Evolutionary conservation across 2,113 vertebrate species (phyloP), one percentile per base, ranked within the genome.

Genomic region (Vulpes vulpes): DNA sequence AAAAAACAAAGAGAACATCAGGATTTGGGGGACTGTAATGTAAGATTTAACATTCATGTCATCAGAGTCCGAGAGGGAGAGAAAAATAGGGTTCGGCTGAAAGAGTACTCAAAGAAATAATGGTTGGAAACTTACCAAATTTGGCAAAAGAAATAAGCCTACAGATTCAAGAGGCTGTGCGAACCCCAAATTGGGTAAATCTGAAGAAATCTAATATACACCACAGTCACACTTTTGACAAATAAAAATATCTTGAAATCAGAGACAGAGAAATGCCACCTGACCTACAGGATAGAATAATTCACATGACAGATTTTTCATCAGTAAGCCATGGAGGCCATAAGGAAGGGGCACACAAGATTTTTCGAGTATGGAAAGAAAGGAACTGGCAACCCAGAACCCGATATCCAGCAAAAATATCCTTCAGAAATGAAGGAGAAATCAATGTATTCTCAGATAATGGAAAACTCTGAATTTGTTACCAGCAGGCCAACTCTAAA

Each of bases 361-460:
- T 79, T 94, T 92, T 87, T 80, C 8, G 94, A 84, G 64, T 84
- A 51, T 19, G 91, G 35, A 76, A 84, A 88, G 25, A 74, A 89
- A 93, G 51, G n/a, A 89, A 57, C 16, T 80, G 5, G 43, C 49
- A 95, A 91, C 25, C 43, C 32, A 94, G 49, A 94, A 51, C 78
- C 49, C 23, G 90, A 78, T 25, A 87, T 79, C 35, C 38, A 88
- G 59, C 20, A 15, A 95, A 95, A 95, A 95, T 57, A 51, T 74
- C 32, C 16, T 74, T 88, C 69, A 95, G 57, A 20, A 97, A 93
- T 59, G 8, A 83, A 79, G 64, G 20, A 16, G 23, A 82, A 57
- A 92, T 64, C 11, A 95, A 43, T 32, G 83, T 15, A 91, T 95
- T 85, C 59, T 96, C 35, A 83, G 22, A 86, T 62, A 55, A 94